Evolutionary conservation across 2,888 invertebrate species (phyloP).

Genomic region (Lepetodrilus schrolli): DNA sequence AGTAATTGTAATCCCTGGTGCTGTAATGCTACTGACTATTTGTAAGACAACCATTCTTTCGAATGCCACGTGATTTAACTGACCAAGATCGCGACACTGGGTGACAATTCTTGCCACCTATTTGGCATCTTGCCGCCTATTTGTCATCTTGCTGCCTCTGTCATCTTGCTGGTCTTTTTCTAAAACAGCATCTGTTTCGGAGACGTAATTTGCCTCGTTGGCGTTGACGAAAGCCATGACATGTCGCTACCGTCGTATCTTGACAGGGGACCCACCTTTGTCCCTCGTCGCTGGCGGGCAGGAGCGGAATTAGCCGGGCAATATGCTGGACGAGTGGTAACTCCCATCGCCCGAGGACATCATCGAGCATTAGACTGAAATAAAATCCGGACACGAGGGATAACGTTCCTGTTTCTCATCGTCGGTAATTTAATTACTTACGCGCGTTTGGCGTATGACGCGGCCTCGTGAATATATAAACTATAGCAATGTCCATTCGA

Average conservation of each 20-base stretch:
- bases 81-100: no score
- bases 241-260: not conserved
- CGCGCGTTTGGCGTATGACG: not conserved
- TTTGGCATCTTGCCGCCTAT: no score
- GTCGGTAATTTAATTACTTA: conserved; percentile 13
- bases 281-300: not conserved
- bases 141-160: not conserved
- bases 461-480: conserved; percentile 1
- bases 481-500: conserved; percentile 1
- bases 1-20: no score
- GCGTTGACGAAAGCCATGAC: not conserved
- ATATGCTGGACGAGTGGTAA: not conserved
- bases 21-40: no score
- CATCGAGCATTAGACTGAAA: conserved; percentile 17
- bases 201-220: not conserved
- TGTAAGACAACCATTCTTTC: no score
- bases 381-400: conserved; percentile 14
- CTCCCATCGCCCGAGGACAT: not conserved
- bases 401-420: not conserved
- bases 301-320: conserved; percentile 1
- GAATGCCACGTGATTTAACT: no score
- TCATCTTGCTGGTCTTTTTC: not conserved
- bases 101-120: no score
- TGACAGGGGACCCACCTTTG: conserved; percentile 1
- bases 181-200: not conserved